Base-by-base conservation (phyloP, 2,797 vertebrate genomes). In the Crossoptilon crossoptilon region DNA sequence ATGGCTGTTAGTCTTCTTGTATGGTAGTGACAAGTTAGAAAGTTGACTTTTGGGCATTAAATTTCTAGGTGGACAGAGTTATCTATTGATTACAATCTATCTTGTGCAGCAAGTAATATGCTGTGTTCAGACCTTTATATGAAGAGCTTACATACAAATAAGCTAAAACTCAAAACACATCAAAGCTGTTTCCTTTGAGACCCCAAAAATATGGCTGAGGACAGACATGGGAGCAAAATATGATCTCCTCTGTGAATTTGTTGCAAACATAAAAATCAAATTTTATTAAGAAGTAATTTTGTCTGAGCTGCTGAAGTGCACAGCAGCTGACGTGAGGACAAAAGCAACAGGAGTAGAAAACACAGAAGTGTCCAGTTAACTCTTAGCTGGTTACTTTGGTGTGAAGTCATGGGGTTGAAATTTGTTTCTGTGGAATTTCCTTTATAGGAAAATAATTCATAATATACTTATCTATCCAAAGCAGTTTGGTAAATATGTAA, bases 401-500 rank as follows among this genome's bases (percentile, higher is more conserved):
- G 6, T 10, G n/a, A 24, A 46, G 10, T 29, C 49, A 29, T 21
- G 49, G 21, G 43, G 51, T 78, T 74, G 37, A 76, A 89, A 71
- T 62, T 64, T 76, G 4, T 84, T 69, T 76, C 39, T 90, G 71
- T 95, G 79, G 27, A 9, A 72, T 90, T 93, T 88, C 11, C 56
- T 69, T 62, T 77, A 10, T 49, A 51, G 62, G 71, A n/a, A 26
- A 11, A 82, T 22, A 80, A 71, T 85, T 84, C 9, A 1, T 64
- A 62, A 62, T 41, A 4, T 66, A 27, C 37, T 80, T 84, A 91
- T 77, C 77, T 80, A 68, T 79, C 84, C 87, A 46, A 83, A 46
- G 11, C 55, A 70, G 29, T n/a, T 31, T 51, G 41, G 35, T 91
- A 87, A 85, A 83, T 94, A 91, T 74, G 87, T 70, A 93, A 80